Conservation (phyloP, 2,113 vertebrate genomes). For the Lonchura striata region DNA sequence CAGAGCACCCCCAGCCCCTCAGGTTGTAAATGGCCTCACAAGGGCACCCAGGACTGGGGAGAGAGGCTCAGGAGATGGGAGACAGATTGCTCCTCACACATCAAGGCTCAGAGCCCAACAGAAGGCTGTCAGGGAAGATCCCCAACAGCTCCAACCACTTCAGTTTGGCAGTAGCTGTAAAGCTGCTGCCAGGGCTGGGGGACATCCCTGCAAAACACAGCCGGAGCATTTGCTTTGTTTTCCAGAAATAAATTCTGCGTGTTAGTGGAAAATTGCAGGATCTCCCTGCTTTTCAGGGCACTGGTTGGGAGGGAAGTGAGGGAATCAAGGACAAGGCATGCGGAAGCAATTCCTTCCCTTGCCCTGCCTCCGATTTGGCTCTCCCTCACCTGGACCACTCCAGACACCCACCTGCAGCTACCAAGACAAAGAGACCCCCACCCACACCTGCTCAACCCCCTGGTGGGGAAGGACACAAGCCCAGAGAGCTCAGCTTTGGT, state of each 20-base stretch:
- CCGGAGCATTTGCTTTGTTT: not conserved
- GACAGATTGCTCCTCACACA: conserved; percentile 19
- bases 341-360: not conserved
- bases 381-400: not conserved
- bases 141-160: conserved; percentile 1
- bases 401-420: not conserved
- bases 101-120: conserved; percentile 25
- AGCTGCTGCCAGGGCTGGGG: not conserved
- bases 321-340: not conserved
- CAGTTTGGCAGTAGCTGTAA: not conserved
- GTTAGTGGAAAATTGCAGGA: not conserved
- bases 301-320: not conserved
- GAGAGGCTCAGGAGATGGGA: not conserved
- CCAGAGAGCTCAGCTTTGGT: not conserved
- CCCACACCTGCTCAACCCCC: not conserved
- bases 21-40: not conserved
- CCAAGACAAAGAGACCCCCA: not conserved
- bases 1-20: not conserved
- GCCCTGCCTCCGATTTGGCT: not conserved
- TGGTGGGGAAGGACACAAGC: not conserved
- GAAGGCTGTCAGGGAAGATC: conserved; percentile 48
- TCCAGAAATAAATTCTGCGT: not conserved
- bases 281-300: not conserved
- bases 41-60: not conserved
- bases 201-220: not conserved